Evolutionary conservation across 2,888 invertebrate species (phyloP).

Genomic region (Monopis laevigella): DNA sequence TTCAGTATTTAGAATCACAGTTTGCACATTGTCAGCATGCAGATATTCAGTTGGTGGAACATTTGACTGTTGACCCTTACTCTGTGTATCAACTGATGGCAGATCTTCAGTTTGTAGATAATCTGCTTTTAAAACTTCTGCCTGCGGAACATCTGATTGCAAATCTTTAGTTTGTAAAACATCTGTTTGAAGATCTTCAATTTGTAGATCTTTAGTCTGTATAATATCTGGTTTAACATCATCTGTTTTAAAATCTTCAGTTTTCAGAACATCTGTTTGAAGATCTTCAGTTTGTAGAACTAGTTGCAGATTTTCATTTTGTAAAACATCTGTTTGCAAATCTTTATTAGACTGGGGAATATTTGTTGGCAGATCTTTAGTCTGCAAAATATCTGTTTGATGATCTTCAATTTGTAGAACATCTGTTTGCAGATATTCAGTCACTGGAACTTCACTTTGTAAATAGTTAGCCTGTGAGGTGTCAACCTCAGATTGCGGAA

Average conservation of each 20-base stretch:
- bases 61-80: too few species aligned
- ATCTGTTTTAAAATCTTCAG: conserved; percentile 4
- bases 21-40: too few species aligned
- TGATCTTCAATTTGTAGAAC: not conserved
- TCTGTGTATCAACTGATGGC: too few species aligned
- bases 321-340: conserved; percentile 4
- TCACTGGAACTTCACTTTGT: conserved; percentile 61
- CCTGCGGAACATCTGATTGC: conserved; percentile 7
- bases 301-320: conserved; percentile 45
- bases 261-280: conserved; percentile 1
- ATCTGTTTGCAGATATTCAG: conserved; percentile 21
- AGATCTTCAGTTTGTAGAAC: conserved; percentile 46
- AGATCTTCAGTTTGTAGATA: too few species aligned
- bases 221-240: conserved; percentile 8
- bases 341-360: conserved; percentile 9
- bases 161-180: not conserved
- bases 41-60: too few species aligned
- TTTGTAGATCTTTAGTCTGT: conserved; percentile 64
- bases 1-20: too few species aligned
- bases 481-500: too few species aligned
- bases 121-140: too few species aligned
- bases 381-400: conserved; percentile 1
- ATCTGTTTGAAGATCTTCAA: conserved; percentile 21
- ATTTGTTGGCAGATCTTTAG: conserved; percentile 4
- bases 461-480: too few species aligned